Base-by-base conservation (phyloP, 1,140 invertebrate species). In the Anoplolepis gracilipes region DNA sequence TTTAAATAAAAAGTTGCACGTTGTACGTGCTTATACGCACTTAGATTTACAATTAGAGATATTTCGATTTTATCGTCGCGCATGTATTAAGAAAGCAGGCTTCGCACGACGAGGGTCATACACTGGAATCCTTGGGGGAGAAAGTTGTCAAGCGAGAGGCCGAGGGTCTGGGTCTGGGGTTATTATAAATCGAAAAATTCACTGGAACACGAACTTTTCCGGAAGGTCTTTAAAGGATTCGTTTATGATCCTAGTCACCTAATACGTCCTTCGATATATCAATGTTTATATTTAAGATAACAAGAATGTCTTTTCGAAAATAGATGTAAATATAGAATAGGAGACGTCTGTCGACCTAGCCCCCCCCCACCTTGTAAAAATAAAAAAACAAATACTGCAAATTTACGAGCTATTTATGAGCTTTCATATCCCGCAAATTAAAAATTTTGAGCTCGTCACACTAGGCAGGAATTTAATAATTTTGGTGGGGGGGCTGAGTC, bases 111-210 rank as follows among this genome's bases (percentile, higher is more conserved):
- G 28, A 82, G 84, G 77, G 87, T 88, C 42, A 65, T 70, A 55
- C 19, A 49, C 13, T 57, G 46, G 22, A 19, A 46, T 49, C 39
- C 70, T 55, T 61, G 57, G 16, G 55, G 22, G 42, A 49, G 67
- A 70, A 76, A 79, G 61, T 87, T 77, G 73, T 89, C 87, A 33
- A 88, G 72, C 46, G 65, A 82, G n/a, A 67, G 69, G 76, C 30
- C 30, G 42, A 55, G 64, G 72, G 28, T 75, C 16, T 25, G 64
- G 72, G 28, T 75, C 16, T 25, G 53, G 55, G 64, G 67, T 84
- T 86, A 89, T 87, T 84, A 84, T 64, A 85, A 85, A 88, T 75
- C 53, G 65, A 62, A 87, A 85, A 72, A 84, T 25, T 55, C 22
- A 73, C 59, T 28, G 39, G 61, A 49, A 53, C 39, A 11, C 53